Base-by-base conservation (phyloP, 2,797 vertebrate genomes). In the Eleutherodactylus coqui region DNA sequence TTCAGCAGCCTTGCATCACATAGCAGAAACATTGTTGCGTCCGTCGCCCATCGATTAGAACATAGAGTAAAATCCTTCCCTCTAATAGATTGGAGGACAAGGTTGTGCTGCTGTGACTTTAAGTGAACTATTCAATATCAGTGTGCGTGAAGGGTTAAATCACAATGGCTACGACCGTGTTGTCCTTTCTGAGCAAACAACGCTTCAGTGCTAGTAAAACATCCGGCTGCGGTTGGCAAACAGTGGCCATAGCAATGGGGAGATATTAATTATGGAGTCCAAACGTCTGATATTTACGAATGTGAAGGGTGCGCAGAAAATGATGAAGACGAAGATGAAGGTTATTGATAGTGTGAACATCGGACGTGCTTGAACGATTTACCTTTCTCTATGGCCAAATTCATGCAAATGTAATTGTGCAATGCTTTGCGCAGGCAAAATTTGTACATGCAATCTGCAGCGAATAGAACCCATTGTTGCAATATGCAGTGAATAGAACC, bases 171-270 rank as follows among this genome's bases (percentile, higher is more conserved):
- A 8, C 19, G 19, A 24, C 67, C 60, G 32, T 19, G 27, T 9
- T n/a, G 4, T 19, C 36, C 32, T 36, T 11, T 55, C 17, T 14
- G 49, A 78, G 75, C 49, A 78, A 78, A 58, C 34, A 78, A 36
- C 9, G 34, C 14, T 4, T 72, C 29, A 21, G 7, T 76, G 19
- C 45, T 76, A 9, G 36, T 58, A 78, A 72, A 81, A 51, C 79
- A 81, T 69, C 79, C 58, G 45, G 43, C 60, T 75, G 53, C 53
- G 17, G 53, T 19, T 75, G 34, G 53, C 13, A 45, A 55, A 58
- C 29, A 75, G 58, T 24, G 51, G 16, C 38, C 9, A 9, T 9
- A 53, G 83, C 43, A 45, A 77, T 27, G 51, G 17, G 29, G 38
- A 13, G 16, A 72, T 73, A 73, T 73, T 41, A 45, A 16, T 73